Evolutionary conservation across 2,888 invertebrate species (phyloP).

Genomic region (Epistrophe eligans): DNA sequence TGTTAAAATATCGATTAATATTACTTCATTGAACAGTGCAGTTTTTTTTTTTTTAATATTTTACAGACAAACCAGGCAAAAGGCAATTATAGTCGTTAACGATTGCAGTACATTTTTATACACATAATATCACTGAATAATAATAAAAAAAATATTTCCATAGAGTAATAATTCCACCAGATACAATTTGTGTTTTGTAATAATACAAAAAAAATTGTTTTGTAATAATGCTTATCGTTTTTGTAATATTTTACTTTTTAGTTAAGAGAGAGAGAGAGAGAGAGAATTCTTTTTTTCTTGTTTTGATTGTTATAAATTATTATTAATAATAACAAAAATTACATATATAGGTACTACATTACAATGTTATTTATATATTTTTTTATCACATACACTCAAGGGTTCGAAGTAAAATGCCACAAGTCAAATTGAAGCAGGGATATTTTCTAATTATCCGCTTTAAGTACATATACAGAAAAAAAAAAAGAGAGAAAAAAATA

Average conservation of each 20-base stretch:
- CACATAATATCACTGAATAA: slow-evolving; percentile 15
- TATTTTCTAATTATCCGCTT: slow-evolving; percentile 31
- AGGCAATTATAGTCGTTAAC: slow-evolving; percentile 41
- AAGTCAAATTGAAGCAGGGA: slow-evolving; percentile 14
- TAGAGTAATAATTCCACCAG: slow-evolving; percentile 5
- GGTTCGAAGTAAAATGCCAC: background rate
- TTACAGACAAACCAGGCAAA: slow-evolving; percentile 37
- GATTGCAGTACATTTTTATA: slow-evolving; percentile 4
- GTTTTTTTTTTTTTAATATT: slow-evolving; percentile 18
- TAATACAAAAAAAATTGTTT: slow-evolving; percentile 16
- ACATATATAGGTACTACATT: background rate
- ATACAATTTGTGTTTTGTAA: slow-evolving; percentile 34
- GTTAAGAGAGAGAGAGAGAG: background rate
- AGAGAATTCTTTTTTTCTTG: background rate
- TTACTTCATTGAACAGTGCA: slow-evolving; percentile 47
- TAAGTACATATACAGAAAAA: background rate
- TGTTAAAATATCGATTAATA: slow-evolving; percentile 67
- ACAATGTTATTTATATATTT: background rate
- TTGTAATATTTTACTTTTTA: background rate
- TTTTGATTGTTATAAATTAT: background rate
- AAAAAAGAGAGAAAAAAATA: slow-evolving; percentile 2
- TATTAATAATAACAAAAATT: background rate
- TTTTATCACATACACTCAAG: background rate
- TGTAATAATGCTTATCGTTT: slow-evolving; percentile 22
- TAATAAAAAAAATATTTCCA: slow-evolving; percentile 15